Evolutionary conservation across 2,888 invertebrate species (phyloP), one percentile per base, ranked within the genome.

Genomic region (Tinea trinotella): DNA sequence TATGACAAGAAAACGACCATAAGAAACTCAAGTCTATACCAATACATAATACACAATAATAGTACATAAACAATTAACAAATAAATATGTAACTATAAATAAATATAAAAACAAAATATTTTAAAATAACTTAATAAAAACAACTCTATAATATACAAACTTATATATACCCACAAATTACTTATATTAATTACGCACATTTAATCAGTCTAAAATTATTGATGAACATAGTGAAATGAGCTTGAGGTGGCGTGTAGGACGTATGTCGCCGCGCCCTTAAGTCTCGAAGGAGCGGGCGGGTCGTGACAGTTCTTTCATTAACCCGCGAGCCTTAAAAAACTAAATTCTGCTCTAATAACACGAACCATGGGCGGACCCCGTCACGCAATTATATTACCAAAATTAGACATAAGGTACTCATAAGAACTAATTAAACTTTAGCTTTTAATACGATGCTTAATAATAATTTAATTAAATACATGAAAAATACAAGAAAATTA

Each of bases 251-350:
- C 70, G 61, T 57, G 58, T 56, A 50, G 46, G 68, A 60, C 74
- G 62, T 74, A 65, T 76, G 75, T 76, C 68, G 61, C 59, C 57
- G 57, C 55, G 70, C 35, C 52, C 35, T 18, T 3, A 3, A 52
- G 81, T 82, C 84, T 83, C 84, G 76, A 81, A 83, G 84, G 84
- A 84, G 81, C 72, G 79, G 82, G 79, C 64, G 75, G 69, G 77
- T 59, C 68, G 40, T 35, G 34, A 40, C 54, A 34, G 61, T 73
- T 75, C 78, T 79, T 82, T 81, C 81, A 82, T 83, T 82, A 82
- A 40, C 36, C 35, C 34, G 30, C 22, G 71, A 69, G 67, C 76
- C 77, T 80, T 80, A 74, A 76, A 77, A 78, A 74, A 74, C 74
- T 74, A 76, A 71, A 70, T 72, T 69, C 67, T 65, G 66, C 68